Base-by-base conservation (phyloP, 2,888 invertebrate species). In the Urechis unicinctus region DNA sequence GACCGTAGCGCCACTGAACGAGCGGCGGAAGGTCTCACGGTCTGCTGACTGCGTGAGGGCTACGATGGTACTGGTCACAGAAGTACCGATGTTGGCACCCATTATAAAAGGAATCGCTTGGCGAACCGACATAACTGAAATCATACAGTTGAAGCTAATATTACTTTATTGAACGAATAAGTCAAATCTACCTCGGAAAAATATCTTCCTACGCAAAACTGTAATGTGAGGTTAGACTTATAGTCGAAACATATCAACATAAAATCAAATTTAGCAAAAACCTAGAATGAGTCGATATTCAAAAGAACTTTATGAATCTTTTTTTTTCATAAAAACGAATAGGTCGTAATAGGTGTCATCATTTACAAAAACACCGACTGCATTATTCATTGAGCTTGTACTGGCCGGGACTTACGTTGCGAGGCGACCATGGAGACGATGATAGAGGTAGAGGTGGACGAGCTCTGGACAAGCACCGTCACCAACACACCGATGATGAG, bases 31-130 rank as follows among this genome's bases (percentile, higher is more conserved):
- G 61, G 79, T 75, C 25, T 75, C 67, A 24, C 78, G 58, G 58
- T 68, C 58, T 13, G 55, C 57, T 4, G 62, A 61, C 63, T 80
- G 78, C 0, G 72, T 74, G 56, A 81, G 64, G 6, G 79, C 73
- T 6, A 82, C 82, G 47, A 83, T 71, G 1, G 81, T 81, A 65
- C 81, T 82, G 50, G 82, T 82, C 21, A 82, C 76, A 3, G 81
- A 80, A 0, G 82, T 82, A 26, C 82, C 82, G 56, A 83, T 77
- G 62, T 83, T 82, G 46, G 82, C 79, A 0, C 82, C 82, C 78
- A 82, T 81, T 59, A 83, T 78, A 52, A 82, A 79, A 1, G 81
- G 81, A 52, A 83, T 80, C 3, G 82, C 82, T 26, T 66, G 66
- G 51, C 70, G 67, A 0, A 80, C 77, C 1, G 67, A 66, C 43